These are phyloP conservation scores for Leptopilina myrica DNA, from an alignment of 2,888 invertebrate species.

Conservation along the genomic window DNA sequence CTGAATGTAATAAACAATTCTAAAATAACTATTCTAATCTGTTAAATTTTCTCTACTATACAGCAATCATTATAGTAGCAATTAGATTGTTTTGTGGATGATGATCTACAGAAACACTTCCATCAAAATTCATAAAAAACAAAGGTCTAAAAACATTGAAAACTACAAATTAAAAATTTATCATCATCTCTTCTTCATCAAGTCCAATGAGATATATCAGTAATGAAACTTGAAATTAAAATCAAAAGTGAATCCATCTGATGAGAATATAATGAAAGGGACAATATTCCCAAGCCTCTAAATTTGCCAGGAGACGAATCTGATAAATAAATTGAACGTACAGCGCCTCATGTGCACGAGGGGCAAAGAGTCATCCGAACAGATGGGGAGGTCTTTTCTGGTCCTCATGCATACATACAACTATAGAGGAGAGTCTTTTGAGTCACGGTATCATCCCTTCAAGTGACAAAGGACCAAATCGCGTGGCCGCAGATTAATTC, in stretches of 20 bases:
- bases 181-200: not conserved
- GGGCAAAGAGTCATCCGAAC: conserved; percentile 27
- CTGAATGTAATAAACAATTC: too few species aligned
- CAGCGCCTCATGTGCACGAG: conserved; percentile 9
- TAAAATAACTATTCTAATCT: too few species aligned
- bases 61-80: too few species aligned
- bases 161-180: too few species aligned
- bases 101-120: too few species aligned
- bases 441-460: conserved; percentile 38
- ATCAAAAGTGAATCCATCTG: not conserved
- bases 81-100: too few species aligned
- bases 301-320: conserved; percentile 26
- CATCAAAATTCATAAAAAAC: too few species aligned
- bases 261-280: not conserved
- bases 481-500: conserved; percentile 41
- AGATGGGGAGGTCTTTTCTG: conserved; percentile 38
- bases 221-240: not conserved
- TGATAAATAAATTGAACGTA: conserved; percentile 28
- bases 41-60: too few species aligned
- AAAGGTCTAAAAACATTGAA: too few species aligned
- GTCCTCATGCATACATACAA: not conserved
- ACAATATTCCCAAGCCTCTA: conserved; percentile 7
- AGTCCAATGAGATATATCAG: not conserved
- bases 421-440: conserved; percentile 22
- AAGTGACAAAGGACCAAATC: conserved; percentile 37